These are phyloP conservation scores for Haliclystus octoradiatus DNA, from an alignment of 30 jellyfish, hydroid and myxozoan genomes.

Conservation along the genomic window DNA sequence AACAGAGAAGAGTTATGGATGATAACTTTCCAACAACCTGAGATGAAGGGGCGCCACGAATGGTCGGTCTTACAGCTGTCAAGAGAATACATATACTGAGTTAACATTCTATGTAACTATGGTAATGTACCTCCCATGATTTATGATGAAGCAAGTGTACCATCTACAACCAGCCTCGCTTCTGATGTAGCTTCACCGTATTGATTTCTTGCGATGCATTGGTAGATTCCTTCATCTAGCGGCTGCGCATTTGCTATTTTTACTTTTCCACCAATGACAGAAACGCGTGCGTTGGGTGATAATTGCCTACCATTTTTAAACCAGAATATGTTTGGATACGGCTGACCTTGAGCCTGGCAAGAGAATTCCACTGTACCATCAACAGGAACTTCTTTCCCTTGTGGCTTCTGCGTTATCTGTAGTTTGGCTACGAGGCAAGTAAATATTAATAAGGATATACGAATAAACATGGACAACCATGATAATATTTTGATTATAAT, in stretches of 20 bases:
- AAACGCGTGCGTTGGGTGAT: neutral
- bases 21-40: neutral
- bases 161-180: conserved; percentile 69
- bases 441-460: too few relatives aligned
- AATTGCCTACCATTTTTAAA: conserved; percentile 52
- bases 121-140: neutral
- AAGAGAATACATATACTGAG: neutral
- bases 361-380: conserved; percentile 27
- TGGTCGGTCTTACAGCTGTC: neutral
- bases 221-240: conserved; percentile 77
- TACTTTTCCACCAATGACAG: conserved; percentile 1
- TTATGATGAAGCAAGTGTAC: conserved; percentile 16
- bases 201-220: conserved; percentile 62
- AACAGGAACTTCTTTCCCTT: conserved; percentile 17
- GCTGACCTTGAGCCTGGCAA: conserved; percentile 62
- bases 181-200: conserved; percentile 38
- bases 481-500: neutral
- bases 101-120: neutral
- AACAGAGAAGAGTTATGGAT: neutral
- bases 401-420: conserved; percentile 22
- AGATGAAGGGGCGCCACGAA: neutral
- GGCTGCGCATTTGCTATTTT: conserved; percentile 9
- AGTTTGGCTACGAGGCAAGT: conserved; percentile 24
- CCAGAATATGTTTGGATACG: conserved; percentile 47
- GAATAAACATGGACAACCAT: too few relatives aligned